These are phyloP conservation scores for Andrena fulva DNA, from an alignment of 2,888 invertebrate genomes.

Conservation along the genomic window DNA sequence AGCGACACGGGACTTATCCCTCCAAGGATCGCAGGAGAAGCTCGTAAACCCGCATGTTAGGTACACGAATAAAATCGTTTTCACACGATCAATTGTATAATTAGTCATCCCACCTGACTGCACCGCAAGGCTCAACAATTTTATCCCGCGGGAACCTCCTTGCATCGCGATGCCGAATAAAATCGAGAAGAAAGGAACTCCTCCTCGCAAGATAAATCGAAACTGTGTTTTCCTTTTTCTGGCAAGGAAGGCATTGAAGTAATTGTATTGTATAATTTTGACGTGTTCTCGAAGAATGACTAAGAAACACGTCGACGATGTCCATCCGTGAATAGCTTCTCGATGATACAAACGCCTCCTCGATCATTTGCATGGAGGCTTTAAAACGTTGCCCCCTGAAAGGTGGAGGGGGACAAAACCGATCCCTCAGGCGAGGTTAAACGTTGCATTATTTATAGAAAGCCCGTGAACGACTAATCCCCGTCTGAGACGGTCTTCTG, in stretches of 20 bases:
- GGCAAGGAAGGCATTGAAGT: too few relatives aligned
- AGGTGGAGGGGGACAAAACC: conserved; percentile 47
- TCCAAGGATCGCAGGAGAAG: conserved; percentile 34
- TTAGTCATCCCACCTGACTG: neutral
- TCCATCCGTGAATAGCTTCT: neutral
- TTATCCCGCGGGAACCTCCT: too few relatives aligned
- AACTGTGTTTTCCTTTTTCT: too few relatives aligned
- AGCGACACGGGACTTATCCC: conserved; percentile 28
- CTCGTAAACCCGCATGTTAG: conserved; percentile 1
- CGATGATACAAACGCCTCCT: conserved; percentile 36
- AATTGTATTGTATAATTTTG: too few relatives aligned
- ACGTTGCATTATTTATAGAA: conserved; percentile 81
- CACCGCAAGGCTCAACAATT: too few relatives aligned
- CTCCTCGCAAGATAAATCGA: too few relatives aligned
- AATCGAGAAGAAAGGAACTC: too few relatives aligned
- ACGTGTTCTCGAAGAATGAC: too few relatives aligned
- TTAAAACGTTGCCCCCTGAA: conserved; percentile 57
- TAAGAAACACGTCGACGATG: neutral
- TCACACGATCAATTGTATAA: neutral
- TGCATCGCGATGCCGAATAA: too few relatives aligned
- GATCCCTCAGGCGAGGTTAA: conserved; percentile 59
- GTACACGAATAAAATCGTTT: conserved; percentile 3
- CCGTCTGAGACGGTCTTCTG: conserved; percentile 78
- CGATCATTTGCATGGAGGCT: conserved; percentile 56
- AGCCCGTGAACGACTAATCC: conserved; percentile 79